Evolutionary conservation across 23 tunicate genomes (phyloP).

Genomic region (Halocynthia aurantium): DNA sequence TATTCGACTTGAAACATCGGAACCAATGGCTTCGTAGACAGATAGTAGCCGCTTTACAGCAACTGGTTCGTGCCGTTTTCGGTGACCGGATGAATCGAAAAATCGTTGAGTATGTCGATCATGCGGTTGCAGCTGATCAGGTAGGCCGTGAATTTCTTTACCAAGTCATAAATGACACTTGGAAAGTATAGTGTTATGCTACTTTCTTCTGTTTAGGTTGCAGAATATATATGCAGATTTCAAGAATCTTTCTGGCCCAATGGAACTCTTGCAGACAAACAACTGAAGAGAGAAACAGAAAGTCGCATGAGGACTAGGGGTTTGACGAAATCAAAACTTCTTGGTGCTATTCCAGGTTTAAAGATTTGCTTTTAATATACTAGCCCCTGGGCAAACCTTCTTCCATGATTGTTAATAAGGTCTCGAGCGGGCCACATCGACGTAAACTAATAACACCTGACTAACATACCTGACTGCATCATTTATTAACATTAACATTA

Average conservation of each 20-base stretch:
- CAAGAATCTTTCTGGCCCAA: conserved; percentile 77
- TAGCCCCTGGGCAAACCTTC: no score
- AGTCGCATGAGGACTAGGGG: conserved; percentile 68
- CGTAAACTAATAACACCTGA: no score
- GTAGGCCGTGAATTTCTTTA: conserved; percentile 20
- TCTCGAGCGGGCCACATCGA: no score
- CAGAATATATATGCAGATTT: conserved; percentile 52
- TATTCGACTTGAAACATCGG: conserved; percentile 69
- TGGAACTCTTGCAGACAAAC: conserved; percentile 75
- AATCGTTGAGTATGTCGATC: conserved; percentile 72
- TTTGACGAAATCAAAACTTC: conserved; percentile 77
- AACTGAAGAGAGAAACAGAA: conserved; percentile 29
- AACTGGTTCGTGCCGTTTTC: conserved; percentile 62
- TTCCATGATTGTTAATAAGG: no score
- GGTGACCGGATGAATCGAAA: conserved; percentile 88
- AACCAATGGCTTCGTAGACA: conserved; percentile 94
- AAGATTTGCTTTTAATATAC: no score
- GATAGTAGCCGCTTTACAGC: conserved; percentile 74
- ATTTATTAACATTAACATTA: no score
- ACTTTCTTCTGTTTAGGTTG: conserved; percentile 25
- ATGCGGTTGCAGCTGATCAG: conserved; percentile 75
- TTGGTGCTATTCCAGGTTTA: conserved; percentile 82
- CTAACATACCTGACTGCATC: no score
- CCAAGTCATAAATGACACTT: no score
- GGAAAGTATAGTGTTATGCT: neutral